Conservation (phyloP, 2,888 invertebrate species). For the Leptinotarsa rubiginosa region DNA sequence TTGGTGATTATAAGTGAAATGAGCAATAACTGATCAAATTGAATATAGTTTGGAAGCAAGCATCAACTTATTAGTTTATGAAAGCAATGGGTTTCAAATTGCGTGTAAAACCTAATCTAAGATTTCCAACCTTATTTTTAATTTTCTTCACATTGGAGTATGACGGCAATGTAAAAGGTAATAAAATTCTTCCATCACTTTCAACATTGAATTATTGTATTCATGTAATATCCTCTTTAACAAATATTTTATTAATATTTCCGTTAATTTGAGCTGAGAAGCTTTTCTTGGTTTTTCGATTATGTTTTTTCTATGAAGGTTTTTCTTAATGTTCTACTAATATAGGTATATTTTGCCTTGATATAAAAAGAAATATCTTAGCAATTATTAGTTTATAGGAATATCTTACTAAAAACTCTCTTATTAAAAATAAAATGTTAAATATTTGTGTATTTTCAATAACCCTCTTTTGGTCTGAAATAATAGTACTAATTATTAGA, state of each 20-base stretch:
- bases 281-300: slow-evolving; percentile 45
- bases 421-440: slow-evolving; percentile 60
- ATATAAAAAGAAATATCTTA: slow-evolving; percentile 56
- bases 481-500: neutral
- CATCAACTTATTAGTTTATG: neutral
- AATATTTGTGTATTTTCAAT: slow-evolving; percentile 43
- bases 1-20: neutral
- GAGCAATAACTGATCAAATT: neutral
- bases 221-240: slow-evolving; percentile 51
- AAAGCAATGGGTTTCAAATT: neutral
- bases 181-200: slow-evolving; percentile 8
- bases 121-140: no score
- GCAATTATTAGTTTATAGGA: slow-evolving; percentile 59
- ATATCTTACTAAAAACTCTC: slow-evolving; percentile 58
- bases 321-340: slow-evolving; percentile 60
- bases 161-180: neutral
- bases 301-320: slow-evolving; percentile 53
- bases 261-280: slow-evolving; percentile 37
- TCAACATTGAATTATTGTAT: slow-evolving; percentile 13
- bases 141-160: no score
- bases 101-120: neutral
- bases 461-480: neutral
- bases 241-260: slow-evolving; percentile 42
- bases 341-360: slow-evolving; percentile 59
- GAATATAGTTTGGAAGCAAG: neutral